A percentile compares a stretch with the other conserved stretches of the same genome.
These are phyloP conservation scores for Naso thynnoides DNA, from an alignment of 2,797 vertebrate genomes.

Conservation along the genomic window DNA sequence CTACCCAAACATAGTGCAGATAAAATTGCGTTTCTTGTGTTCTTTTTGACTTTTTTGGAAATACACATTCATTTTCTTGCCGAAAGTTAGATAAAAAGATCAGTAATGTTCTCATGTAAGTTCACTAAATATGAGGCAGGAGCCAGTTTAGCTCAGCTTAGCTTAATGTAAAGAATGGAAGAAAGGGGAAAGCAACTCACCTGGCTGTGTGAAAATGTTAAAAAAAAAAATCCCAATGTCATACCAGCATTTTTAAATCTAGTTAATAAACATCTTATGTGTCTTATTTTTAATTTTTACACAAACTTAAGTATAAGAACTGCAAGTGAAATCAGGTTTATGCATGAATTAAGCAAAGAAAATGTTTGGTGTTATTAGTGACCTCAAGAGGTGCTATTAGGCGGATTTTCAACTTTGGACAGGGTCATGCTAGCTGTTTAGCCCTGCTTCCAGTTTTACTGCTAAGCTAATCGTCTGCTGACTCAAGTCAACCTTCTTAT, in stretches of 20 bases:
- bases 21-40: background rate
- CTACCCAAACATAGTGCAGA: too few relatives aligned
- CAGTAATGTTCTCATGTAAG: background rate
- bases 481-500: background rate
- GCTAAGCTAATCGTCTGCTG: background rate
- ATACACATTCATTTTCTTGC: background rate
- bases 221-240: background rate
- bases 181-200: background rate
- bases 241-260: background rate
- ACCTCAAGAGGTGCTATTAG: background rate
- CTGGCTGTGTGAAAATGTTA: background rate
- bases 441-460: background rate
- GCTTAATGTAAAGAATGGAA: background rate
- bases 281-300: background rate
- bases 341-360: conserved; percentile 9
- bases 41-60: background rate
- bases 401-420: background rate
- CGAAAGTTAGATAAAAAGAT: background rate
- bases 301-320: background rate
- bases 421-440: background rate
- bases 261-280: background rate
- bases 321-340: background rate
- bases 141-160: background rate
- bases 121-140: background rate
- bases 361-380: background rate